Evolutionary conservation across 1,140 invertebrate species (phyloP), one percentile per base, ranked within the genome.

Genomic region (Caenorhabditis tropicalis): DNA sequence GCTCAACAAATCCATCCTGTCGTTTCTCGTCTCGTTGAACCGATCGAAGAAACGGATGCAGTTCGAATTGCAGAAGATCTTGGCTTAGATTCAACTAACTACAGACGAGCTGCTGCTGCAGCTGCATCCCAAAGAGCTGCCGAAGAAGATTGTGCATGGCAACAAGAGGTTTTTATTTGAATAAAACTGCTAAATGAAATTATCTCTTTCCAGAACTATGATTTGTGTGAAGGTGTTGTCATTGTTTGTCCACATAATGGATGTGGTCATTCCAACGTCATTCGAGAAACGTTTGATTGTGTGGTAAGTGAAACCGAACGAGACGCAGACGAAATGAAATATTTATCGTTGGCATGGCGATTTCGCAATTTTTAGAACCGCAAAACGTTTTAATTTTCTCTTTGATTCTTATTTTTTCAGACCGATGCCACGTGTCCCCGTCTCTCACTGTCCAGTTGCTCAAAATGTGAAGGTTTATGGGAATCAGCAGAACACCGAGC

Each of bases 31-130:
- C 94, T 99, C 86, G 97, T 96, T 90, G 96, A 98, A 86, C 97
- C 97, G 19, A 96, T 99, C 43, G 95, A 98, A 87, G 96, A 96
- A 2, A 95, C 96, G 81, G 96, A 99, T 92, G 94, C 95, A 31
- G 94, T 94, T 79, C 93, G 95, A 82, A 94, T 99, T 60, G 97
- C 97, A 3, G 94, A 96, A 90, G 95, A 95, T 91, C 93, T 99
- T 80, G 97, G 70, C 16, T 21, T 85, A 7, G 84, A 85, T 19
- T 60, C 70, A 9, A 56, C 83, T 5, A 53, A 65, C 31, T 84
- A 84, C 33, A 46, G 70, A 21, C 12, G 83, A 29, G 60, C 83
- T 5, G 83, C 83, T 15, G 65, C 43, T 6, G 83, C 83, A 7
- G 29, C 39, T 19, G 79, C 70, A 10, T 36, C 70, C 15, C 31